A percentile compares a stretch with the other conserved stretches of the same genome.
Conservation (phyloP, 30 jellyfish, hydroid and myxozoan genomes). For the Morbakka virulenta region DNA sequence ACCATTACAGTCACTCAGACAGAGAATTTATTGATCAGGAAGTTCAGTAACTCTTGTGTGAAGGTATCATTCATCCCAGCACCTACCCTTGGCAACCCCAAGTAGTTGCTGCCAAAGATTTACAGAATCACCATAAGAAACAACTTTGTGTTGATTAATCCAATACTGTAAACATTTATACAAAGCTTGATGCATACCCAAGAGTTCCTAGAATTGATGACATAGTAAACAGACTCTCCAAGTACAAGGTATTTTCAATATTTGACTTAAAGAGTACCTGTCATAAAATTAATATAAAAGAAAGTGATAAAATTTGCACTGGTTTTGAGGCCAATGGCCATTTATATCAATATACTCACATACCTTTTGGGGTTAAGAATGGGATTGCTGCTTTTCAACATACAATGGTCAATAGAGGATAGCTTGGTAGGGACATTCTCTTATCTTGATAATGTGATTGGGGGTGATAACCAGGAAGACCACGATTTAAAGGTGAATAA, state of each 20-base stretch:
- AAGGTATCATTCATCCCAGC: conserved; percentile 6
- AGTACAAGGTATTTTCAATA: not conserved
- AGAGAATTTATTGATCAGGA: conserved; percentile 16
- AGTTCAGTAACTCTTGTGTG: no score
- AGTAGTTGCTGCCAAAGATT: conserved; percentile 8
- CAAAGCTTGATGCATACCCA: conserved; percentile 6
- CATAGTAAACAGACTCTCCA: not conserved
- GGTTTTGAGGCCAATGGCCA: not conserved
- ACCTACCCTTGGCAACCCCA: conserved; percentile 42
- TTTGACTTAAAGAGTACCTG: not conserved
- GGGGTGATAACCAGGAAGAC: not conserved
- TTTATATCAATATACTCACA: not conserved
- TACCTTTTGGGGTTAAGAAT: not conserved
- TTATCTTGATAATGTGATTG: not conserved
- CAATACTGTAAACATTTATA: not conserved
- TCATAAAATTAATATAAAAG: not conserved
- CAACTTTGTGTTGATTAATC: not conserved
- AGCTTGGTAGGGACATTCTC: not conserved
- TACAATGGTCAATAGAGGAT: not conserved
- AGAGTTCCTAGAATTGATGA: not conserved
- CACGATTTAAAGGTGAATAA: not conserved
- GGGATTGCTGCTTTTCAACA: not conserved
- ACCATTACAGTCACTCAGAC: not conserved
- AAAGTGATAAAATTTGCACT: not conserved
- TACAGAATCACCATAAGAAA: not conserved